Conservation (phyloP, 1,140 invertebrate species). For the Callitettix versicolor region DNA sequence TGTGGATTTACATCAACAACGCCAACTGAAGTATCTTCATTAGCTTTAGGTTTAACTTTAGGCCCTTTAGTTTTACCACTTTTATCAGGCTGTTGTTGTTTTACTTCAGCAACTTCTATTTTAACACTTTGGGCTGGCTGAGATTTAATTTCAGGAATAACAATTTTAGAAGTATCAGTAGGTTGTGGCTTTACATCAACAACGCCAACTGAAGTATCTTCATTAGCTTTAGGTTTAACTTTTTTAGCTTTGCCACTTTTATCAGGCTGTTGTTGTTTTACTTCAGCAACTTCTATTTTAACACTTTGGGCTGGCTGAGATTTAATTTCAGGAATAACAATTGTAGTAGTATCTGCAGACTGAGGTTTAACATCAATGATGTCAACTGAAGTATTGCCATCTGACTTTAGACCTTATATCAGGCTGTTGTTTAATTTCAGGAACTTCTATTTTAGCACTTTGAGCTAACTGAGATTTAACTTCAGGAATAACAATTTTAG, state of each 20-base stretch:
- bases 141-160: too few relatives aligned
- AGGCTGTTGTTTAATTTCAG: too few relatives aligned
- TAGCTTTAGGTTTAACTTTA: neutral
- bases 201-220: neutral
- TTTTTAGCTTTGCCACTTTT: neutral
- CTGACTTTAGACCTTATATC: neutral
- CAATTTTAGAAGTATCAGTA: too few relatives aligned
- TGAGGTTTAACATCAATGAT: neutral
- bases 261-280: neutral
- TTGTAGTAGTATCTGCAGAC: neutral
- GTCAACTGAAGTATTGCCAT: neutral
- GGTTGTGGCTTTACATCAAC: neutral
- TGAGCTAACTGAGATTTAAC: neutral
- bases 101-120: neutral
- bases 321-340: neutral
- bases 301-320: neutral
- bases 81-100: neutral
- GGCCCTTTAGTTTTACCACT: neutral
- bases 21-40: neutral
- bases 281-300: neutral
- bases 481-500: too few relatives aligned
- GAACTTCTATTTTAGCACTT: neutral
- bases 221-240: neutral
- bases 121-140: too few relatives aligned
- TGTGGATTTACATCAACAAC: neutral